Base-by-base conservation (phyloP, 1,140 invertebrate genomes). In the Samia ricini region DNA sequence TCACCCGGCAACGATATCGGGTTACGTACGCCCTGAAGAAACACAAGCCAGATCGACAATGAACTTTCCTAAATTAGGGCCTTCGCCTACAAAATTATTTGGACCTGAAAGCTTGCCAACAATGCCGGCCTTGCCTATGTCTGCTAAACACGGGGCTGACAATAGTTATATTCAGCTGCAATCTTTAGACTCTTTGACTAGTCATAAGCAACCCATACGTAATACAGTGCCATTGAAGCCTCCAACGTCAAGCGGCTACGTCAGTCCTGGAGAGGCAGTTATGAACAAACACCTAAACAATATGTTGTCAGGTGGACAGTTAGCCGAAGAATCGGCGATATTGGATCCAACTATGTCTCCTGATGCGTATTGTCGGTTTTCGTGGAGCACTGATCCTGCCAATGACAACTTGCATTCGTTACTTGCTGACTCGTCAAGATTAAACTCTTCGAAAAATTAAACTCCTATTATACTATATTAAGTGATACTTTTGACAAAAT, bases 341-440 rank as follows among this genome's bases (percentile, higher is more conserved):
- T 62, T 87, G 21, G 84, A 85, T 56, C 83, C 81, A 1, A 76
- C 81, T 22, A 85, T 89, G 79, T 90, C 89, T 10, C 87, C 90
- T 3, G 89, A 91, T 36, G 88, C 90, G 0, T 91, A 91, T 60
- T 91, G 90, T 61, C 75, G 88, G 18, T 91, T 91, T 63, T 89
- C 89, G 0, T 90, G 88, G 83, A 89, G 86, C 68, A 85, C 80
- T 22, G 83, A 91, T 64, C 85, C 86, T 23, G 79, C 82, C 15
- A 86, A 89, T 66, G 85, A 90, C 70, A 88, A 86, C 66, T 77
- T 91, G 55, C 80, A 89, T 56, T 81, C 83, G 60, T 66, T 88
- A 23, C 81, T 83, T 56, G 70, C 82, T 42, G 85, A 88, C 57
- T 76, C 86, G 57, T 76, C 75, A 10, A 74, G 76, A 56, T 71